Evolutionary conservation across 2,888 invertebrate species (phyloP).

Genomic region (Panorpa germanica): DNA sequence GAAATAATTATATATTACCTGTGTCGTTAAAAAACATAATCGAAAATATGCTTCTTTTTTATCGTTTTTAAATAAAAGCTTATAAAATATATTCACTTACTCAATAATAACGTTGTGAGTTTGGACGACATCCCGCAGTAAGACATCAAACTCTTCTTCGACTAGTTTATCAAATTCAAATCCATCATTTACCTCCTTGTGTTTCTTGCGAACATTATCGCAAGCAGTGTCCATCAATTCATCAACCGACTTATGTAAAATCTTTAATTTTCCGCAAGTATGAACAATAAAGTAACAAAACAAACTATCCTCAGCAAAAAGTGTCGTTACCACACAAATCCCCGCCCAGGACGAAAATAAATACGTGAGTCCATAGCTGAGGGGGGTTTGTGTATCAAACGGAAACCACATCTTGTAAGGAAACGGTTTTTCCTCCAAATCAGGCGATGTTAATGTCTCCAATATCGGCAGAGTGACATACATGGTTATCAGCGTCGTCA

Average conservation of each 20-base stretch:
- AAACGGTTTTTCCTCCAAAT: conserved; percentile 18
- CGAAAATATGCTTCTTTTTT: no score
- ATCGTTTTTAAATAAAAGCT: not conserved
- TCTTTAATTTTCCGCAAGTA: conserved; percentile 21
- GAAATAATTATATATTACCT: no score
- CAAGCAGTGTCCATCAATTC: conserved; percentile 14
- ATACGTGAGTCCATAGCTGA: conserved; percentile 19
- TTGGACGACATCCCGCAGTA: conserved; percentile 16
- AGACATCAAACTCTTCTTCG: conserved; percentile 13
- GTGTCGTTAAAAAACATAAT: no score
- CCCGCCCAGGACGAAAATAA: conserved; percentile 22
- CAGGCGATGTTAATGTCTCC: conserved; percentile 13
- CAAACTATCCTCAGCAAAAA: conserved; percentile 22
- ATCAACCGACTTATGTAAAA: conserved; percentile 19
- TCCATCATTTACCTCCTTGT: not conserved
- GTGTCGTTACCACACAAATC: conserved; percentile 21
- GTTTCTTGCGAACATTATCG: not conserved
- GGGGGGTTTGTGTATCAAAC: conserved; percentile 18
- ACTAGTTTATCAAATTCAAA: not conserved
- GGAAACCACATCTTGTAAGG: conserved; percentile 24
- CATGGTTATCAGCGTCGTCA: conserved; percentile 20
- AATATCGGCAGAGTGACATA: conserved; percentile 21
- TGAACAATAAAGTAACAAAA: conserved; percentile 23
- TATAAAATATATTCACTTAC: conserved; percentile 14
- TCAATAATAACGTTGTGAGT: conserved; percentile 19